A percentile compares a stretch with the other conserved stretches of the same genome.
Evolutionary conservation across 1,140 invertebrate species (phyloP).

Genomic region (Procambarus clarkii): DNA sequence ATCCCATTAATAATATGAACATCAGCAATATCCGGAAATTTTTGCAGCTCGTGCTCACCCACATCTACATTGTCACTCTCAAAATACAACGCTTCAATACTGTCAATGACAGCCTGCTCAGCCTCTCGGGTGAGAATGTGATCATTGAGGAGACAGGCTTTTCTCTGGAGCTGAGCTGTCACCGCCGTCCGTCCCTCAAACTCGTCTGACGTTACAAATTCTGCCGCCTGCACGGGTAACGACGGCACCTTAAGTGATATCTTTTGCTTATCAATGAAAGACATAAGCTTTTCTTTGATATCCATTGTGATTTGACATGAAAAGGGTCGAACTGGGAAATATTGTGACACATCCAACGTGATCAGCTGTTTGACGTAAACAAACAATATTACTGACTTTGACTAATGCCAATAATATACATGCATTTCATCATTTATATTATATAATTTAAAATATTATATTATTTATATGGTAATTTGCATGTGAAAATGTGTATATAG

Average conservation of each 20-base stretch:
- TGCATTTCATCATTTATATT: too few species aligned
- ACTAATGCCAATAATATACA: too few species aligned
- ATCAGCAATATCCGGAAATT: slow-evolving; percentile 80
- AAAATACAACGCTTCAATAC: slow-evolving; percentile 70
- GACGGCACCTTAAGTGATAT: slow-evolving; percentile 45
- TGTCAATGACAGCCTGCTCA: slow-evolving; percentile 69
- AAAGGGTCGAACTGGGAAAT: background rate
- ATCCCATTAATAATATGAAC: slow-evolving; percentile 83
- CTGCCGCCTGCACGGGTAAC: slow-evolving; percentile 37
- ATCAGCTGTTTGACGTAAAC: slow-evolving; percentile 49
- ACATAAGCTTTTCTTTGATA: slow-evolving; percentile 72
- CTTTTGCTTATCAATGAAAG: slow-evolving; percentile 72
- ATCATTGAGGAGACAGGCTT: slow-evolving; percentile 46
- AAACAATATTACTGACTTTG: background rate
- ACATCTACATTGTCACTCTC: slow-evolving; percentile 64
- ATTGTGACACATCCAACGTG: background rate
- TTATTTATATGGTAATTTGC: too few species aligned
- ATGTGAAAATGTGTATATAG: too few species aligned
- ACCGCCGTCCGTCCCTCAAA: slow-evolving; percentile 68
- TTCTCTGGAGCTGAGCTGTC: slow-evolving; percentile 55
- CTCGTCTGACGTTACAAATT: slow-evolving; percentile 61
- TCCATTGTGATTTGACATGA: slow-evolving; percentile 67
- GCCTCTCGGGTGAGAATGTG: slow-evolving; percentile 66
- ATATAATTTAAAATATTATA: too few species aligned
- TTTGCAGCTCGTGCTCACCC: slow-evolving; percentile 60